Percentiles rank a stretch among this genome's conserved stretches.
Conservation (phyloP, 2,888 invertebrate species). For the Lasioglossum figueresi region DNA sequence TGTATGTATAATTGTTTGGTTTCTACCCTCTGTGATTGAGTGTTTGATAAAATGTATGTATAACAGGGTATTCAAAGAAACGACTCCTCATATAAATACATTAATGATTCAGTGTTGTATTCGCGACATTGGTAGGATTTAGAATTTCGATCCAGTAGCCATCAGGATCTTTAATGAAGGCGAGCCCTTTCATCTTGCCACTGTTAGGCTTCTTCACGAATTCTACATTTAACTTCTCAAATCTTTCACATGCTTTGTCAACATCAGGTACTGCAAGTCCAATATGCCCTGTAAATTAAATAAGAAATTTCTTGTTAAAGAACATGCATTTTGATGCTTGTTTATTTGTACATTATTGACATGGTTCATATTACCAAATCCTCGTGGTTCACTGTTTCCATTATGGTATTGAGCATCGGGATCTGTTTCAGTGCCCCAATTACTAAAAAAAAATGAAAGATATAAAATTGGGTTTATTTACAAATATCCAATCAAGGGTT, state of each 20-base stretch:
- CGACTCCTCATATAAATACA: slow-evolving; percentile 31
- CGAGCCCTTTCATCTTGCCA: slow-evolving; percentile 96
- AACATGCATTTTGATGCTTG: not conserved
- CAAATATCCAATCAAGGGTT: not conserved
- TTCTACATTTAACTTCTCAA: slow-evolving; percentile 93
- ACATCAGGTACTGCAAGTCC: slow-evolving; percentile 96
- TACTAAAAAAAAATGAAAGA: slow-evolving; percentile 86
- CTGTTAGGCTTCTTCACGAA: slow-evolving; percentile 96
- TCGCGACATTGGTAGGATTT: slow-evolving; percentile 82
- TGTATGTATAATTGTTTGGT: slow-evolving; percentile 30
- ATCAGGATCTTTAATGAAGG: slow-evolving; percentile 97
- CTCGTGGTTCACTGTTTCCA: slow-evolving; percentile 95
- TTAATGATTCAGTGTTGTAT: slow-evolving; percentile 64
- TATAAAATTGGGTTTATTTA: slow-evolving; percentile 4
- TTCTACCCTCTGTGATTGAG: slow-evolving; percentile 32
- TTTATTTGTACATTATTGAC: not conserved
- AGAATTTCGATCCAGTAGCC: slow-evolving; percentile 98
- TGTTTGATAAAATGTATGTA: slow-evolving; percentile 52
- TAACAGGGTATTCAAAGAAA: slow-evolving; percentile 43
- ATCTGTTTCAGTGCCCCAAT: slow-evolving; percentile 97
- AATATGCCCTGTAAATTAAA: slow-evolving; percentile 89
- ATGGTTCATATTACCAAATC: slow-evolving; percentile 88
- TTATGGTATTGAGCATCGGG: slow-evolving; percentile 92
- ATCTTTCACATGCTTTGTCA: slow-evolving; percentile 93
- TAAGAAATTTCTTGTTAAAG: slow-evolving; percentile 12